phyloP scores from a whole-genome alignment of 2,888 invertebrate genomes.

The Pimpla rufipes region DNA sequence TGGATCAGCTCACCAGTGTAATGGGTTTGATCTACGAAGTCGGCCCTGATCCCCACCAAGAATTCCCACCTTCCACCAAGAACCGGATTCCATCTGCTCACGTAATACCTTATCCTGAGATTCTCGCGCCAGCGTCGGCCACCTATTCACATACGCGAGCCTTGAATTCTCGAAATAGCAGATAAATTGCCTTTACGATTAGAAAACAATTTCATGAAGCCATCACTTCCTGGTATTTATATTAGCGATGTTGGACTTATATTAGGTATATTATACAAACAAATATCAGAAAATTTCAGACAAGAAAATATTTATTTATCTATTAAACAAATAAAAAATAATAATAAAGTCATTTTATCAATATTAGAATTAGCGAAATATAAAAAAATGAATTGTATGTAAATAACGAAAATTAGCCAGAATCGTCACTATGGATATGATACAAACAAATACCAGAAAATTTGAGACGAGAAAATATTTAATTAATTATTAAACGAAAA shows the following conservation, averaged over 20 bases:
- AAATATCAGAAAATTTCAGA: neutral
- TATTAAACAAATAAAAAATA: too few relatives aligned
- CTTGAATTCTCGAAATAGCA: constrained; percentile 11
- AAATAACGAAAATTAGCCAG: too few relatives aligned
- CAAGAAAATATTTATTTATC: neutral
- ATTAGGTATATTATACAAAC: too few relatives aligned
- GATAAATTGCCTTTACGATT: neutral
- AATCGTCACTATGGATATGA: too few relatives aligned
- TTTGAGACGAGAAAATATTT: too few relatives aligned
- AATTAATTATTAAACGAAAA: too few relatives aligned
- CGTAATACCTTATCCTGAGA: constrained; percentile 59
- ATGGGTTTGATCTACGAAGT: constrained; percentile 70
- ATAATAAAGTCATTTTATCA: too few relatives aligned
- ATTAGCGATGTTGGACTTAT: neutral
- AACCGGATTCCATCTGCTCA: constrained; percentile 71
- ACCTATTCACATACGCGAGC: constrained; percentile 16
- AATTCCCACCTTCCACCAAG: constrained; percentile 71
- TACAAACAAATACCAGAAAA: too few relatives aligned
- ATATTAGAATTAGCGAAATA: too few relatives aligned
- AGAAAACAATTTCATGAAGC: neutral
- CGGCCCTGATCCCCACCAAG: constrained; percentile 69
- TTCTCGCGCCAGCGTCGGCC: neutral
- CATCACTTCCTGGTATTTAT: neutral
- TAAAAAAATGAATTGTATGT: too few relatives aligned
- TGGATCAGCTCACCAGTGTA: constrained; percentile 70